These are phyloP conservation scores for Belonocnema kinseyi DNA, from an alignment of 1,140 invertebrate genomes.

Conservation along the genomic window DNA sequence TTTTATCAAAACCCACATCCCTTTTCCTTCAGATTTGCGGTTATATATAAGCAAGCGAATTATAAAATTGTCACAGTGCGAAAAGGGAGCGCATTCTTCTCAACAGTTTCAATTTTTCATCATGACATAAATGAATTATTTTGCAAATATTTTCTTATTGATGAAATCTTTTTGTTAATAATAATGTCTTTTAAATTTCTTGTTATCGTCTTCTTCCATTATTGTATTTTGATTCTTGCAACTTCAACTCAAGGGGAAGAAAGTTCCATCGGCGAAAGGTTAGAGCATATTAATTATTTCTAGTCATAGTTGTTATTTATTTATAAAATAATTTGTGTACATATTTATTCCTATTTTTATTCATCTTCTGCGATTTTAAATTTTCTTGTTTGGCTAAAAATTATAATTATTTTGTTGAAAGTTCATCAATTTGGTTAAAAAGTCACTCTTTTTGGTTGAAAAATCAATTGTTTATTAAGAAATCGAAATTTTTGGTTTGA, in stretches of 20 bases:
- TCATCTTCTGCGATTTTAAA: too few species aligned
- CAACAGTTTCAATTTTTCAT: too few species aligned
- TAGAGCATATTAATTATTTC: not conserved
- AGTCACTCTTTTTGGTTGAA: too few species aligned
- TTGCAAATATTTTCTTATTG: not conserved
- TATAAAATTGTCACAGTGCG: not conserved
- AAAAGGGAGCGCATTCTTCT: not conserved
- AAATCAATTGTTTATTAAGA: too few species aligned
- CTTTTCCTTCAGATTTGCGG: not conserved
- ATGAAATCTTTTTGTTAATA: not conserved
- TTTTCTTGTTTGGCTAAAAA: too few species aligned
- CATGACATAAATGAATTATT: not conserved
- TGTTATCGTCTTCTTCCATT: not conserved
- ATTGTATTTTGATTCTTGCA: not conserved
- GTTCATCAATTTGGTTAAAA: too few species aligned
- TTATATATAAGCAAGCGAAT: not conserved
- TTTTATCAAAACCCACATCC: conserved; percentile 40
- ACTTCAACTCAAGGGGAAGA: not conserved
- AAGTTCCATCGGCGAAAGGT: not conserved
- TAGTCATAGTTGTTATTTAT: not conserved
- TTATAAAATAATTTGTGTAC: not conserved
- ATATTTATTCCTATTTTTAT: not conserved
- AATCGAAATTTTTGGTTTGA: too few species aligned
- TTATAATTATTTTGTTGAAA: too few species aligned
- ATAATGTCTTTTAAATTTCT: not conserved